A percentile compares a stretch with the other conserved stretches of the same genome.
These are phyloP conservation scores for Microctonus brassicae DNA, from an alignment of 2,888 invertebrate species.

Conservation along the genomic window DNA sequence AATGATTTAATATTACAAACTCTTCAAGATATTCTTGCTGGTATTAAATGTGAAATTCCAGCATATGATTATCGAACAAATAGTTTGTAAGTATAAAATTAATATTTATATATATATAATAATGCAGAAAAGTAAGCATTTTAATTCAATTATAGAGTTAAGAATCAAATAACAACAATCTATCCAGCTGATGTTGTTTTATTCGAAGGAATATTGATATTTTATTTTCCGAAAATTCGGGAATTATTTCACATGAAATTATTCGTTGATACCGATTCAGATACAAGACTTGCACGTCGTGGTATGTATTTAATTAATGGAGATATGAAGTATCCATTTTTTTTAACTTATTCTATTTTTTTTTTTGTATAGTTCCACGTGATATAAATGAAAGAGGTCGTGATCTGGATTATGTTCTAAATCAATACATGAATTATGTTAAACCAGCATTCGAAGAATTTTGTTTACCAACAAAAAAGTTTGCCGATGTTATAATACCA, in stretches of 20 bases:
- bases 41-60: conserved; percentile 90
- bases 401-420: conserved; percentile 93
- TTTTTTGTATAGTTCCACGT: conserved; percentile 82
- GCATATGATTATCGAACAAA: conserved; percentile 94
- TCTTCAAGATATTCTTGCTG: conserved; percentile 85
- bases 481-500: conserved; percentile 99
- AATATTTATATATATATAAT: no score
- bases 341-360: conserved; percentile 10
- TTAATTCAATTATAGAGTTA: conserved; percentile 65
- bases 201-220: conserved; percentile 97
- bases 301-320: conserved; percentile 76
- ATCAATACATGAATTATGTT: conserved; percentile 97
- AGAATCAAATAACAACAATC: conserved; percentile 81
- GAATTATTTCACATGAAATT: conserved; percentile 98
- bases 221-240: conserved; percentile 95
- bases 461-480: conserved; percentile 98
- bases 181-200: conserved; percentile 97
- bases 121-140: no score
- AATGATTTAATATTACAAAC: conserved; percentile 86
- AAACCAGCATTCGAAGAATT: conserved; percentile 99
- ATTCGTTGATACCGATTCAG: conserved; percentile 99
- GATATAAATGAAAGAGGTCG: conserved; percentile 96
- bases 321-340: no score
- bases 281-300: conserved; percentile 94
- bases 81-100: conserved; percentile 79